A percentile compares a stretch with the other conserved stretches of the same genome.
phyloP scores from a whole-genome alignment of 2,113 vertebrate genomes.

The Rhombomys opimus region DNA sequence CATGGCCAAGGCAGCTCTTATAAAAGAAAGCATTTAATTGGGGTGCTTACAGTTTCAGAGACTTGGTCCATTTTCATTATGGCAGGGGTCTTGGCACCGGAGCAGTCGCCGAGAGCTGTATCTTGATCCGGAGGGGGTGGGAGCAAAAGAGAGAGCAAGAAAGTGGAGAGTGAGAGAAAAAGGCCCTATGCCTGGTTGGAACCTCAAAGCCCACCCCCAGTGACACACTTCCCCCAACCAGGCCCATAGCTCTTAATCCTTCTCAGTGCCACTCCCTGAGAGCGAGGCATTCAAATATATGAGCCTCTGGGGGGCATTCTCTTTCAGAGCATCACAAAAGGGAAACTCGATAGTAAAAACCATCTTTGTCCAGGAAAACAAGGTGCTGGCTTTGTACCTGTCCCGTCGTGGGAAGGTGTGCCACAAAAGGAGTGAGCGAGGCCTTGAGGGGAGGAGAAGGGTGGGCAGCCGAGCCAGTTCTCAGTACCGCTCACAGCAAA shows the following conservation, averaged over 20 bases:
- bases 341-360: accelerated
- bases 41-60: background rate
- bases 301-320: background rate
- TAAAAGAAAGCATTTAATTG: background rate
- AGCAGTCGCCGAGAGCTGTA: background rate
- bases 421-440: background rate
- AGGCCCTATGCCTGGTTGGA: background rate
- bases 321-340: background rate
- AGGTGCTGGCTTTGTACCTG: background rate
- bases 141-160: background rate
- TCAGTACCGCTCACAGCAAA: background rate
- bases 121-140: background rate
- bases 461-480: accelerated
- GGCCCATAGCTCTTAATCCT: background rate
- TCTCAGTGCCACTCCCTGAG: background rate
- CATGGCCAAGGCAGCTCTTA: background rate
- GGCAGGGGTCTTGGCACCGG: background rate
- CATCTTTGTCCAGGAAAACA: background rate
- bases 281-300: background rate
- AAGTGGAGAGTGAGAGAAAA: background rate
- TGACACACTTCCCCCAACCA: background rate
- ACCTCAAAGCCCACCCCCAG: background rate
- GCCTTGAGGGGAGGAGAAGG: background rate
- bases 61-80: background rate
- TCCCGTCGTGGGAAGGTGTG: accelerated